phyloP scores from a whole-genome alignment of 2,888 invertebrate genomes.

The Tridacna gigas region DNA sequence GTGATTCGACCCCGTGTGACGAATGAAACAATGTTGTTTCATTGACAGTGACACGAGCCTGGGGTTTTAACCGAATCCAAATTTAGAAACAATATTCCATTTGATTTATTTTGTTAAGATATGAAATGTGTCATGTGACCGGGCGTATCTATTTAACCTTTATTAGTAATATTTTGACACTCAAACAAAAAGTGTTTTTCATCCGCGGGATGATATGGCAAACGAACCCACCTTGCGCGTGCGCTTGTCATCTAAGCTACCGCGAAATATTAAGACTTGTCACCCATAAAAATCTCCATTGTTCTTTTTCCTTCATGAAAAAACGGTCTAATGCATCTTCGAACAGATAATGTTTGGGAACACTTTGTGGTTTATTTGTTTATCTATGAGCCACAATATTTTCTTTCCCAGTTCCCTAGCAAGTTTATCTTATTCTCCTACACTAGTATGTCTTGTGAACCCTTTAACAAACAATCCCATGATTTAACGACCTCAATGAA shows the following conservation, averaged over 20 bases:
- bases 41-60: conserved; percentile 1
- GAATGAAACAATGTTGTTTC: conserved; percentile 7
- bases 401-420: not conserved
- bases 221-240: not conserved
- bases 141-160: conserved; percentile 26
- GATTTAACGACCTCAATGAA: not conserved
- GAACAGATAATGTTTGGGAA: no score
- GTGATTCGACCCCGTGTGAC: conserved; percentile 15
- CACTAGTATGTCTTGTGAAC: not conserved
- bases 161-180: conserved; percentile 30
- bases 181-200: conserved; percentile 23
- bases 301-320: no score
- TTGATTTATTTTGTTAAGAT: conserved; percentile 30
- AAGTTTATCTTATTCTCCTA: not conserved
- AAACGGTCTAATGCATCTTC: no score
- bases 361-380: not conserved
- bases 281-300: conserved; percentile 14
- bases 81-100: conserved; percentile 24
- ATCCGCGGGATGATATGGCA: conserved; percentile 9
- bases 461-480: not conserved
- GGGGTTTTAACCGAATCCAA: conserved; percentile 11
- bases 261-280: conserved; percentile 12
- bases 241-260: conserved; percentile 9
- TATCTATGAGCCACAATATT: not conserved
- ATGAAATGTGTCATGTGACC: conserved; percentile 20